Evolutionary conservation across 2,797 vertebrate species (phyloP).

Genomic region (Falco novaeseelandiae): DNA sequence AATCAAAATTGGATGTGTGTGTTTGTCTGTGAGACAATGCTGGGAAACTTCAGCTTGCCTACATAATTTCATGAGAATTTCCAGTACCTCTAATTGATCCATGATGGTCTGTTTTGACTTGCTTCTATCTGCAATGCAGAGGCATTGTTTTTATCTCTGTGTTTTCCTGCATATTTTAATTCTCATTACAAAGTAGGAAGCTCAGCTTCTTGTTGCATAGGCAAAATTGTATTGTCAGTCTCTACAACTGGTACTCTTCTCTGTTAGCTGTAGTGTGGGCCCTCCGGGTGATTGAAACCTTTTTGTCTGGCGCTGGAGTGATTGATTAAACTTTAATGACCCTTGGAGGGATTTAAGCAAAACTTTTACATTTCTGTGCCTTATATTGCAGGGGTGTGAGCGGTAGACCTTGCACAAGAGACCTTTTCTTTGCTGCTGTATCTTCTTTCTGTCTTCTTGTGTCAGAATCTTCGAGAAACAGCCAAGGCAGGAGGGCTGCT

Average conservation of each 20-base stretch:
- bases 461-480: not conserved
- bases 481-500: not conserved
- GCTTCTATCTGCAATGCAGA: not conserved
- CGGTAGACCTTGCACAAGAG: not conserved
- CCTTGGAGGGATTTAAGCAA: not conserved
- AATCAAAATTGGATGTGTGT: conserved; percentile 46
- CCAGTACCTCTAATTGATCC: conserved; percentile 52
- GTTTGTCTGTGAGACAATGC: not conserved
- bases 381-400: not conserved
- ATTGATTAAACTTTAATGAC: not conserved
- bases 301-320: not conserved
- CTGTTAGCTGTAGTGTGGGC: not conserved
- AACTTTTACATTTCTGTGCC: not conserved
- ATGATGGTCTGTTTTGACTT: conserved; percentile 42
- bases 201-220: not conserved
- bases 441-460: not conserved
- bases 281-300: not conserved
- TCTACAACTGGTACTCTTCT: not conserved
- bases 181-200: not conserved
- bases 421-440: not conserved
- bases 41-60: conserved; percentile 49
- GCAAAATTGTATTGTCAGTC: not conserved
- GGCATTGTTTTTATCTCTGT: not conserved
- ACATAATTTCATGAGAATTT: conserved; percentile 39
- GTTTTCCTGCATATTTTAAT: not conserved